Percentiles rank a stretch among this genome's conserved stretches.
Evolutionary conservation across 2,113 vertebrate species (phyloP).

Genomic region (Pao palembangensis): DNA sequence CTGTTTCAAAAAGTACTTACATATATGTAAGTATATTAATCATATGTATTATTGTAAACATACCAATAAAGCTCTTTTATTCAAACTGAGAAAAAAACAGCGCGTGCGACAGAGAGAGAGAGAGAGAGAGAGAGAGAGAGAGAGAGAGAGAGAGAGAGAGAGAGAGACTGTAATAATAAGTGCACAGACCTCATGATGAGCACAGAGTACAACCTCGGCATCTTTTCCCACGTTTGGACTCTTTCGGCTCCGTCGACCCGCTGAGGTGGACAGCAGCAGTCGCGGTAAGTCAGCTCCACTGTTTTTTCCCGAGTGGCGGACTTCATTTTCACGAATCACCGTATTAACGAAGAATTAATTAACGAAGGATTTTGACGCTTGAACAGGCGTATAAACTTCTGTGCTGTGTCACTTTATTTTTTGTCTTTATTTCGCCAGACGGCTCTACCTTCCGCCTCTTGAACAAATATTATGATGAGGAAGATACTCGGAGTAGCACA

Average conservation of each 20-base stretch:
- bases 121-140: neutral
- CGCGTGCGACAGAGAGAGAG: neutral
- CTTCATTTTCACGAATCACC: neutral
- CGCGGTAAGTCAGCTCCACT: conserved; percentile 40
- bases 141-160: conserved; percentile 1
- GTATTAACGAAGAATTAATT: conserved; percentile 5
- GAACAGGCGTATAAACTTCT: too few relatives aligned
- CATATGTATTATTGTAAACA: too few relatives aligned
- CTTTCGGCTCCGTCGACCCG: conserved; percentile 31
- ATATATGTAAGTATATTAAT: too few relatives aligned
- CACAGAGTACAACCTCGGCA: conserved; percentile 51
- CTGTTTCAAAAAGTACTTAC: too few relatives aligned
- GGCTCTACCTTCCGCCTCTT: neutral
- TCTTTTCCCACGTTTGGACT: conserved; percentile 41
- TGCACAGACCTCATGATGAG: conserved; percentile 53
- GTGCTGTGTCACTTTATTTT: neutral
- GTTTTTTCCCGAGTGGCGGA: neutral
- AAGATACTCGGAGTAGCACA: neutral
- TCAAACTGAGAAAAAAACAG: conserved; percentile 2
- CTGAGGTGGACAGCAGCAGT: conserved; percentile 3
- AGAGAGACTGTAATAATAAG: conserved; percentile 23
- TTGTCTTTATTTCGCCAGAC: neutral
- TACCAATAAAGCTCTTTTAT: too few relatives aligned
- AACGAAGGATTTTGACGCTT: too few relatives aligned
- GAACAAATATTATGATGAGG: neutral